Percentiles rank a stretch among this genome's conserved stretches.
These are phyloP conservation scores for Tichodroma muraria DNA, from an alignment of 2,113 vertebrate genomes.

Conservation along the genomic window DNA sequence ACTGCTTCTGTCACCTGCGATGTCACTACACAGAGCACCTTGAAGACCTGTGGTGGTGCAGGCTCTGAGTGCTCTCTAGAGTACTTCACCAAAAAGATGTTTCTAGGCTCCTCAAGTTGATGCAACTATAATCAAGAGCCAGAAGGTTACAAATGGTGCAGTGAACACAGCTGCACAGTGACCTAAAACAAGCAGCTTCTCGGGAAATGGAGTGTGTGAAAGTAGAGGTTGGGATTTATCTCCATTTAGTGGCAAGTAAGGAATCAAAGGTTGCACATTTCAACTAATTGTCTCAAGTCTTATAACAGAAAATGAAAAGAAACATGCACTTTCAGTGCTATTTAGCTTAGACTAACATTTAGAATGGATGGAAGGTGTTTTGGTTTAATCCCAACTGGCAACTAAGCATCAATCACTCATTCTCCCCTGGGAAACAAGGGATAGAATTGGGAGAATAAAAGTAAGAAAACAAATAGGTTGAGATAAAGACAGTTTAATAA, in stretches of 20 bases:
- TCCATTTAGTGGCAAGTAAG: not conserved
- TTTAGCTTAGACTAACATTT: not conserved
- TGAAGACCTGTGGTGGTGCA: not conserved
- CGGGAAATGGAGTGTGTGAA: not conserved
- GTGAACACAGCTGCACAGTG: not conserved
- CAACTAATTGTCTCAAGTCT: not conserved
- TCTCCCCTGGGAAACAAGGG: not conserved
- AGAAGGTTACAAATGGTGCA: not conserved
- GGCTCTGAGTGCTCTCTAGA: not conserved
- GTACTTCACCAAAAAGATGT: accelerated
- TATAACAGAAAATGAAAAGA: not conserved
- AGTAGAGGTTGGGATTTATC: not conserved
- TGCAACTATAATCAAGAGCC: not conserved
- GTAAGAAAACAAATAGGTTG: not conserved
- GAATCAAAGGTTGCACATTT: not conserved
- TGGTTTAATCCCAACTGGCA: not conserved
- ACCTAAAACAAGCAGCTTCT: not conserved
- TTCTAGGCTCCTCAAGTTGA: not conserved
- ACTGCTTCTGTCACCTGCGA: not conserved
- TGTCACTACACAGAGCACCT: not conserved
- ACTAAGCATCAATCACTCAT: not conserved
- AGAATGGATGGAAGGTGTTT: not conserved
- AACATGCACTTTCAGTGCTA: not conserved
- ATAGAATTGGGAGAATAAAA: not conserved
- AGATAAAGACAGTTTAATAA: not conserved